Evolutionary conservation across 2,113 vertebrate genomes (phyloP), one percentile per base, ranked within the genome.

Genomic region (Rhineura floridana): DNA sequence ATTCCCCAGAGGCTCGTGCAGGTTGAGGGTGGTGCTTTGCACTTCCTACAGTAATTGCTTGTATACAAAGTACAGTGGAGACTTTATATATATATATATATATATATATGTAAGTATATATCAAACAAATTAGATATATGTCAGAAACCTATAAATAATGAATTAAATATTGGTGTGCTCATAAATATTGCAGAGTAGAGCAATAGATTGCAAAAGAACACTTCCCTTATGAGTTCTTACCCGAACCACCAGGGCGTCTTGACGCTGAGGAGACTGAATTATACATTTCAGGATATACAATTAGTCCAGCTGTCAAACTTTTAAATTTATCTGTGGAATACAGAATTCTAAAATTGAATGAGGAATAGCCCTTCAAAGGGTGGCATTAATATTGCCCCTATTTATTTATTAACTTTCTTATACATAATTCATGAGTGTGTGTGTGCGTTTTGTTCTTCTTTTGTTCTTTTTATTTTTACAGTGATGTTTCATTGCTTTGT

Each of bases 171-270:
- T 93, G 82, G 91, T 89, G 89, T 89, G 67, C 86, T 90, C 92
- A 96, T 96, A 94, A 95, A 95, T 96, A 94, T 94, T 94, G 94
- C 88, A 95, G 80, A 77, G 92, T 90, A 93, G 76, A 92, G 89
- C 91, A 91, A 76, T 87, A 86, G 90, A 17, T 93, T 95, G 90
- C 81, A 86, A 93, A 95, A 89, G 50, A 92, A 46, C 87, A 83
- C 90, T 95, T 96, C 87, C 91, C 84, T 86, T 87, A 69, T 19
- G 90, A 90, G 70, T 91, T 94, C 91, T 91, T 89, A 63, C 81
- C 90, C 89, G 85, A 92, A 91, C 88, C 30, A 0, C 88, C 84
- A 82, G 86, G 88, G 52, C 85, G 81, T 87, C 84, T 85, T 90
- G 86, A 83, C 91, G 84, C 91, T 95, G 94, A 88, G 92, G n/a